Base-by-base conservation (phyloP, 2,797 vertebrate genomes). In the Scleropages formosus region DNA sequence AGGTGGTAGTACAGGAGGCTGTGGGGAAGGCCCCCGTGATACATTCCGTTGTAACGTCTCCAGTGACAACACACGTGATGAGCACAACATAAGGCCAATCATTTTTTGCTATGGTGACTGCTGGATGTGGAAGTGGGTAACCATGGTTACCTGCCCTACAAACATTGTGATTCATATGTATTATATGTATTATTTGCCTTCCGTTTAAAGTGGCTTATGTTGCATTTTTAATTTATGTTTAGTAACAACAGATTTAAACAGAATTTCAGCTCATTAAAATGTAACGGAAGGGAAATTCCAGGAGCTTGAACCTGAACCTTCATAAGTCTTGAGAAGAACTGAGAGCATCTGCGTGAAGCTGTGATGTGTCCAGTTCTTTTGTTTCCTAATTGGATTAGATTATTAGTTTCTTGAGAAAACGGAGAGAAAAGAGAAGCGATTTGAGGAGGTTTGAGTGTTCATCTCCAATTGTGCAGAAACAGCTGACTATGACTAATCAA, bases 31-130 rank as follows among this genome's bases (percentile, higher is more conserved):
- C 31, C 31, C n/a, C 31, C 31, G 39, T 6, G 31, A 56, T 53
- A 13, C 53, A 56, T 11, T 18, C 53, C 1, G 9, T 18, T 1
- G 53, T 3, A 56, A 18, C 18, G 53, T 3, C 18, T 56, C 3
- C 9, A 18, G 9, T 18, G 27, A 39, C 31, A 7, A 31, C 7
- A 89, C 97, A 98, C 0, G 94, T 96, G 88, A 97, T 92, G 80
- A 95, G 95, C 87, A 98, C 95, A 69, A 97, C 94, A 51, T 95
- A 96, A 0, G 96, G 96, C 96, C 96, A 98, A 77, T 98, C 96
- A 51, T 96, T 93, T 0, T 96, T 94, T 86, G 96, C 94, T 94
- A 98, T 98, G 77, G 91, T 82, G 4, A 98, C 94, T 4, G 96
- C 96, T 0, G 96, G 81, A 98, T 97, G 59, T 98, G 97, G 85